A percentile compares a stretch with the other conserved stretches of the same genome.
Conservation (phyloP, 2,797 vertebrate species). For the Ibycter americanus region DNA sequence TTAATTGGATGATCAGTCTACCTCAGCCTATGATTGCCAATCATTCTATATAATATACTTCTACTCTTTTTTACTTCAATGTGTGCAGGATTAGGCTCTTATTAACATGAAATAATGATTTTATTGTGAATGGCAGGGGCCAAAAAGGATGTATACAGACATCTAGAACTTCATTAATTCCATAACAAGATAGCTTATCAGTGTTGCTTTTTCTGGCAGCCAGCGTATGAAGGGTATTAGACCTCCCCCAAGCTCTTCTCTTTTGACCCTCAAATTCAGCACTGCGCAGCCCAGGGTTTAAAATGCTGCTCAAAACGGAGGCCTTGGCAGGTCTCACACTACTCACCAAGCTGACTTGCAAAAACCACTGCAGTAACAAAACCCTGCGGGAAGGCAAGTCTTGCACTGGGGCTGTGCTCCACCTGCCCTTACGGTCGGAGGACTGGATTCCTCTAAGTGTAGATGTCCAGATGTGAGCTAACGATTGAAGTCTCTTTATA, state of each 20-base stretch:
- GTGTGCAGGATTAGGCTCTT: neutral
- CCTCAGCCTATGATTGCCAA: constrained; percentile 67
- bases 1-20: constrained; percentile 79
- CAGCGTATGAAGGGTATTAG: neutral
- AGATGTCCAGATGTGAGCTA: neutral
- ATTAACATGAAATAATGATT: constrained; percentile 41
- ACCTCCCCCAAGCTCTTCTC: neutral
- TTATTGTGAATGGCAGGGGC: neutral
- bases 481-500: neutral
- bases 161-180: neutral
- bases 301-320: neutral
- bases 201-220: neutral
- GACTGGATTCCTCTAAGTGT: neutral
- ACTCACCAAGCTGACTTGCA: neutral
- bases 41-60: constrained; percentile 68
- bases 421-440: neutral
- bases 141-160: neutral
- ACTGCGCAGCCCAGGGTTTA: neutral
- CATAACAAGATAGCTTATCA: neutral
- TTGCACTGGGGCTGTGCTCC: neutral
- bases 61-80: neutral
- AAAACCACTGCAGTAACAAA: neutral
- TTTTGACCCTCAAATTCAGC: neutral
- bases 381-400: neutral
- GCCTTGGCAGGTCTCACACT: neutral